phyloP scores from a whole-genome alignment of 2,888 invertebrate genomes.

The Diaprepes abbreviatus region DNA sequence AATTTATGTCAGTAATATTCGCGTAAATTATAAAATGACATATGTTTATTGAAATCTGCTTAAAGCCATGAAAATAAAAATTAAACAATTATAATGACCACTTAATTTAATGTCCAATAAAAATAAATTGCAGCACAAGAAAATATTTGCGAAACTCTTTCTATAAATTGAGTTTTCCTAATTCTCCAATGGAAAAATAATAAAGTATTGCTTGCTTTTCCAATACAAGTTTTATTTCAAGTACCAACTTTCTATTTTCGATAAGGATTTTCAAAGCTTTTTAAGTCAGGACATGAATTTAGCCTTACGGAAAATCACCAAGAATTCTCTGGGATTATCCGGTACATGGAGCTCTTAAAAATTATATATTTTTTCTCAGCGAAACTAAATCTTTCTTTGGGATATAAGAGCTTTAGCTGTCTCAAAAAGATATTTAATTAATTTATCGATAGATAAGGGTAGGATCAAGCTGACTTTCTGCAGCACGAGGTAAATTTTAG shows the following conservation, averaged over 20 bases:
- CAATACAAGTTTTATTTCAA: background rate
- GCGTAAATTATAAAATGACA: too few relatives aligned
- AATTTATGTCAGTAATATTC: too few relatives aligned
- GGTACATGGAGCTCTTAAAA: background rate
- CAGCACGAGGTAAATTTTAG: too few relatives aligned
- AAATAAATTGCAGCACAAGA: too few relatives aligned
- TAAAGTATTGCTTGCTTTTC: background rate
- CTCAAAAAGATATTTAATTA: too few relatives aligned
- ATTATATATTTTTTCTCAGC: background rate
- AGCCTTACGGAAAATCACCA: background rate
- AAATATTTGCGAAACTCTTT: too few relatives aligned
- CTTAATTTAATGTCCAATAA: too few relatives aligned
- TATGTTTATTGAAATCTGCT: too few relatives aligned
- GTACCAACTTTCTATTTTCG: background rate
- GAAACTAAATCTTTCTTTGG: background rate
- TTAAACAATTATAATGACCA: too few relatives aligned
- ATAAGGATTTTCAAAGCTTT: background rate
- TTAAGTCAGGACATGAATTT: background rate
- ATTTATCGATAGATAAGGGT: too few relatives aligned
- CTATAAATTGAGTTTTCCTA: background rate
- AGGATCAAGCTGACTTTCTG: too few relatives aligned
- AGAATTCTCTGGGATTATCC: background rate
- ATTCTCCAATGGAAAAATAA: background rate
- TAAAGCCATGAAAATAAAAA: too few relatives aligned
- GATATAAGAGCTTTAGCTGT: background rate